Base-by-base conservation (phyloP, 2,888 invertebrate genomes). In the Drosophila anomelani region DNA sequence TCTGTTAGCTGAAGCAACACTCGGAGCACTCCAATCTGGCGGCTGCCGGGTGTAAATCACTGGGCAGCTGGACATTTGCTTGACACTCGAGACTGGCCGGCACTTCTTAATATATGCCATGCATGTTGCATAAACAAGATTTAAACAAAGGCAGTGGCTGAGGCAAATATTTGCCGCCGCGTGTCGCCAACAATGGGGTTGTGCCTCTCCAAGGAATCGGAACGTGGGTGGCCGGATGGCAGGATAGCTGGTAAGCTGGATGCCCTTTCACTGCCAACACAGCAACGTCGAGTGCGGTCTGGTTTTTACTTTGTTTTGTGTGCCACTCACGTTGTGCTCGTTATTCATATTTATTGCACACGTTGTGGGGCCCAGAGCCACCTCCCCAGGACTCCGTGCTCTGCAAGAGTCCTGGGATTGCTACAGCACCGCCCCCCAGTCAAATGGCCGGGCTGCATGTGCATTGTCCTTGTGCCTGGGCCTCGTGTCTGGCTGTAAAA, bases 331-430 rank as follows among this genome's bases (percentile, higher is more conserved):
- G 90, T 89, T 76, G 83, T 76, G 90, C 88, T 87, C 88, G 87
- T 87, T 87, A 89, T 88, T 89, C 88, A 89, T 87, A 87, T 87
- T 89, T 87, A 87, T 87, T 89, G 87, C 89, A 87, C 81, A 85
- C 85, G 85, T 84, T 85, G 78, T 43, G 60, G 58, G 53, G 46
- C 17, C 51, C 54, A 43, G 61, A 53, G 53, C 58, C 62, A 17
- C 49, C 34, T 12, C 46, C 44, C 15, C 10, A 17, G 34, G n/a
- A 51, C 36, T 23, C 36, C 32, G 32, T 13, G 17, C 49, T 49
- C 15, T 4, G 36, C 17, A 60, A 36, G 55, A 68, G 59, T 62
- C 73, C 58, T 58, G 55, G 60, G 63, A 57, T 53, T 23, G 20
- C 51, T 66, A 13, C 78, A 62, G 59, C 49, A 67, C 55, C 76